These are phyloP conservation scores for Takifugu flavidus DNA, from an alignment of 2,113 vertebrate genomes.

Conservation along the genomic window DNA sequence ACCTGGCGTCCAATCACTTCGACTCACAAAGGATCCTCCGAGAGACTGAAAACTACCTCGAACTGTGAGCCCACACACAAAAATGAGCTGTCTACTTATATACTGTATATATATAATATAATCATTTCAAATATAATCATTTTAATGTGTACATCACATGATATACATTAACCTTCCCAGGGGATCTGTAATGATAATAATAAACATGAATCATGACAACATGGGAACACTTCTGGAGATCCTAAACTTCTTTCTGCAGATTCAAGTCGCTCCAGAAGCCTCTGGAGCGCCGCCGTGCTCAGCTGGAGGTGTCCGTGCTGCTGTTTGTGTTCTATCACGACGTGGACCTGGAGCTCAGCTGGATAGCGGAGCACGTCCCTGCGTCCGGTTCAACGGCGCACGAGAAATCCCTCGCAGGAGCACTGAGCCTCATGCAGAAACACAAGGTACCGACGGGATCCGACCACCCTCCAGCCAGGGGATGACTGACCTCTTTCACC, in stretches of 20 bases:
- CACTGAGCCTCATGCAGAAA: constrained; percentile 76
- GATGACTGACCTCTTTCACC: too few relatives aligned
- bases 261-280: constrained; percentile 83
- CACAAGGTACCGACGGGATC: too few relatives aligned
- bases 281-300: constrained; percentile 63
- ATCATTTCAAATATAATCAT: too few relatives aligned
- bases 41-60: constrained; percentile 81
- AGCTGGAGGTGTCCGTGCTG: constrained; percentile 78
- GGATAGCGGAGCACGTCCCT: constrained; percentile 81
- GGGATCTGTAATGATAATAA: too few relatives aligned
- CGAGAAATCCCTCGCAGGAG: constrained; percentile 70
- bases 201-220: too few relatives aligned
- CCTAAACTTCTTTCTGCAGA: constrained; percentile 56
- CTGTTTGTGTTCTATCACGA: constrained; percentile 81
- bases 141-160: too few relatives aligned
- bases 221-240: too few relatives aligned
- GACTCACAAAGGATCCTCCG: constrained; percentile 78
- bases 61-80: constrained; percentile 67
- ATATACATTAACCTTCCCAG: too few relatives aligned
- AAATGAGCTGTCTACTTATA: too few relatives aligned
- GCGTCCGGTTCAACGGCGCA: constrained; percentile 56
- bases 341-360: constrained; percentile 78
- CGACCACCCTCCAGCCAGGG: too few relatives aligned
- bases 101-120: too few relatives aligned
- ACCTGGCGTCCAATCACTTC: constrained; percentile 80